Base-by-base conservation (phyloP, 2,888 invertebrate species). In the Periphyllus acericola region DNA sequence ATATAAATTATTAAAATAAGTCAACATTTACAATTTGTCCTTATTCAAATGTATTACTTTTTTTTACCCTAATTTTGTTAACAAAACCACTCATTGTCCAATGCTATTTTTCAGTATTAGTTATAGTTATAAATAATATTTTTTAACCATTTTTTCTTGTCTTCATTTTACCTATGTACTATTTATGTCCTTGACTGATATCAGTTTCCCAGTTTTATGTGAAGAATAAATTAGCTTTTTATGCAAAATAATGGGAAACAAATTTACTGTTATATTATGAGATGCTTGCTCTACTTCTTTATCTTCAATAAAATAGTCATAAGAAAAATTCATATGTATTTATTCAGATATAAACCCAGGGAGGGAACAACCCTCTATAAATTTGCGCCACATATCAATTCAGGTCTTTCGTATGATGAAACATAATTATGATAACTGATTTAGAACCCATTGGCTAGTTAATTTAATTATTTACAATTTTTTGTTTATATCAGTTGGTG, bases 281-380 rank as follows among this genome's bases (percentile, higher is more conserved):
- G 87, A 74, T 36, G 87, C 87, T 75, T 60, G 80, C 29, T 87
- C 87, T 32, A 87, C 87, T 81, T 81, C 87, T 81, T 80, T 81
- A 32, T 87, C 80, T 87, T 87, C 87, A 74, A 87, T 87, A 80
- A 74, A 32, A 81, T 87, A 80, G 60, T 87, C 87, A 14, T 87
- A 80, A 32, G 66, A 25, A 74, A 81, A 87, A 87, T 29, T 66
- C 17, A 87, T 46, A 72, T 81, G 80, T n/a, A n/a, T n/a, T n/a
- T n/a, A n/a, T n/a, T n/a, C n/a, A n/a, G n/a, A n/a, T n/a, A n/a
- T n/a, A n/a, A n/a, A n/a, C n/a, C n/a, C n/a, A n/a, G n/a, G n/a
- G n/a, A n/a, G n/a, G n/a, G n/a, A n/a, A n/a, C n/a, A n/a, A n/a
- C n/a, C n/a, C n/a, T n/a, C n/a, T n/a, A n/a, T n/a, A n/a, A n/a